Base-by-base conservation (phyloP, 2,113 vertebrate species). In the Ciconia maguari region DNA sequence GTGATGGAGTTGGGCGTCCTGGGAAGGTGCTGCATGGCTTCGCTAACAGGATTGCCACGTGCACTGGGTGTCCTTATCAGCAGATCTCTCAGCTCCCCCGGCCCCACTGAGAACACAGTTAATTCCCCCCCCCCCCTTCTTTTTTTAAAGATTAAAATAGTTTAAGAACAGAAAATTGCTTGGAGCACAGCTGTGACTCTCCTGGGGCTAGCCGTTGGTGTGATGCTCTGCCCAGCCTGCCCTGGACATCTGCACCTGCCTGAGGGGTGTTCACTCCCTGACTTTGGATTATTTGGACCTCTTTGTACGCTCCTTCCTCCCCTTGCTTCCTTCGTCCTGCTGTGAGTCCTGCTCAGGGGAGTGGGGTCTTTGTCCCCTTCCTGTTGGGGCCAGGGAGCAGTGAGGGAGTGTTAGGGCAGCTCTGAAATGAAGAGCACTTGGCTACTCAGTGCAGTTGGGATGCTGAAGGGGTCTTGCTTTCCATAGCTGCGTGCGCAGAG, bases 221-320 rank as follows among this genome's bases (percentile, higher is more conserved):
- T 1, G 5, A 41, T 72, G 34, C 49, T 86, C 49, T 87, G 32
- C 42, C 44, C 2, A 2, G 58, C 42, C n/a, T n/a, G 38, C 17
- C 26, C n/a, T 42, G 79, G 64, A 22, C 17, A 3, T 1, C 3
- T 11, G 19, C 24, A 14, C 25, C 20, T 0, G 0, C 29, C 21
- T 10, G 51, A 77, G 58, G 17, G 7, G 1, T 30, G 16, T 72
- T 92, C 74, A 44, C 30, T 80, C 41, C 52, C 20, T 34, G 57
- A 5, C 9, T 87, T 46, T 12, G 51, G 27, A 8, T 71, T 66
- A 14, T 42, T 76, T 2, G 1, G 42, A 18, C 19, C 22, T 58
- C 41, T 65, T 1, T 13, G 27, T n/a, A 3, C 0, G 2, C 30
- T n/a, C 2, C 30, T 46, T 61, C 71, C 51, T 8, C 16, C 42